Conservation (phyloP, 2,888 invertebrate genomes). For the Priocnemis perturbator region DNA sequence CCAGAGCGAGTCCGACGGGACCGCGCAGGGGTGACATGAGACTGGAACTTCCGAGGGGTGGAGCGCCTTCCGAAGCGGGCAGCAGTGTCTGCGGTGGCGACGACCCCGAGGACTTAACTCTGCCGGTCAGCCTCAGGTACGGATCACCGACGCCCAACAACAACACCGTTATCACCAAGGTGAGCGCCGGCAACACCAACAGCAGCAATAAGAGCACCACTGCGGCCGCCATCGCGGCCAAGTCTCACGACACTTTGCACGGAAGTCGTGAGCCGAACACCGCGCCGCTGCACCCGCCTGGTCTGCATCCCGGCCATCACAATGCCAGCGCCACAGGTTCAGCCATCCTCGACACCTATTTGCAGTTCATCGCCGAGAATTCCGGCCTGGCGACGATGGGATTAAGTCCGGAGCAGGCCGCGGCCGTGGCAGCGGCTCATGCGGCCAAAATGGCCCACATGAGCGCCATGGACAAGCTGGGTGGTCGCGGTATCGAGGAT, state of each 20-base stretch:
- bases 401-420: slow-evolving; percentile 81
- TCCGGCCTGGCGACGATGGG: slow-evolving; percentile 82
- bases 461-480: slow-evolving; percentile 79
- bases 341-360: slow-evolving; percentile 90
- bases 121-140: slow-evolving; percentile 79
- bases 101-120: slow-evolving; percentile 89
- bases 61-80: slow-evolving; percentile 82
- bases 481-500: slow-evolving; percentile 64
- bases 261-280: slow-evolving; percentile 83
- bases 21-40: slow-evolving; percentile 86
- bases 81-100: slow-evolving; percentile 87
- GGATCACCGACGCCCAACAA: slow-evolving; percentile 81
- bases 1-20: slow-evolving; percentile 91
- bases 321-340: slow-evolving; percentile 77
- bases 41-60: slow-evolving; percentile 84
- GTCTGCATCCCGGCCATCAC: slow-evolving; percentile 52
- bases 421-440: slow-evolving; percentile 81
- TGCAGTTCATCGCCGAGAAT: slow-evolving; percentile 92
- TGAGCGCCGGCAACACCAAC: slow-evolving; percentile 40
- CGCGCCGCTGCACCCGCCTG: slow-evolving; percentile 76
- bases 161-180: slow-evolving; percentile 75
- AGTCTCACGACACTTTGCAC: slow-evolving; percentile 81
- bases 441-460: slow-evolving; percentile 88
- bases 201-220: slow-evolving; percentile 57
- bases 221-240: slow-evolving; percentile 80